phyloP scores from a whole-genome alignment of 2,888 invertebrate genomes.

The Heliconius erato region DNA sequence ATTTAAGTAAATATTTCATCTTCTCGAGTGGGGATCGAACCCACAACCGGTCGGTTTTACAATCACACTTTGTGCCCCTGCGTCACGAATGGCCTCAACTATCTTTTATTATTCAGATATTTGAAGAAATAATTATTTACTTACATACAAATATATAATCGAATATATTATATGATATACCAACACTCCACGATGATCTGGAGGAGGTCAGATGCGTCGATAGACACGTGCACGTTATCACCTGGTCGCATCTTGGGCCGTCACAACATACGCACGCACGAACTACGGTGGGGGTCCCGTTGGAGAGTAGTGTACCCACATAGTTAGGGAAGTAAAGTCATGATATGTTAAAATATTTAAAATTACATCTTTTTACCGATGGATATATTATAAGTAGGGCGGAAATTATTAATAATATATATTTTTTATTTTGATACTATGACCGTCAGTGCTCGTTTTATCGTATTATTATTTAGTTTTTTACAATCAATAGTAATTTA shows the following conservation, averaged over 20 bases:
- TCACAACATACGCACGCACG: constrained; percentile 44
- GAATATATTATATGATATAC: constrained; percentile 28
- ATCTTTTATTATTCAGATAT: neutral
- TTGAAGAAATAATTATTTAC: neutral
- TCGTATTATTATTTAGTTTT: too few relatives aligned
- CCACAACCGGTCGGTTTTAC: too few relatives aligned
- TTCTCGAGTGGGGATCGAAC: too few relatives aligned
- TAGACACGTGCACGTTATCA: constrained; percentile 45
- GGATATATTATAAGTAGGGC: neutral
- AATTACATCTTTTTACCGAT: neutral
- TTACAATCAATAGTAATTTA: too few relatives aligned
- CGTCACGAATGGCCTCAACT: too few relatives aligned
- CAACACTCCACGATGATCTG: constrained; percentile 37
- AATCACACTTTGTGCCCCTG: too few relatives aligned
- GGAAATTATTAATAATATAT: neutral
- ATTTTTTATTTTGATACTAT: neutral
- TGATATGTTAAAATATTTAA: neutral
- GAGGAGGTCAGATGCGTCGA: constrained; percentile 43
- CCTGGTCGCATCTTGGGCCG: constrained; percentile 37
- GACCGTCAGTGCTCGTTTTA: too few relatives aligned
- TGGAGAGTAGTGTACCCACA: neutral
- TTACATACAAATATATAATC: neutral
- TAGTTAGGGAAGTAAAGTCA: neutral
- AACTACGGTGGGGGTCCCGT: neutral
- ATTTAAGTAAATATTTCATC: too few relatives aligned